Conservation (phyloP, 2,888 invertebrate species). For the Lordiphosa andalusiaca region DNA sequence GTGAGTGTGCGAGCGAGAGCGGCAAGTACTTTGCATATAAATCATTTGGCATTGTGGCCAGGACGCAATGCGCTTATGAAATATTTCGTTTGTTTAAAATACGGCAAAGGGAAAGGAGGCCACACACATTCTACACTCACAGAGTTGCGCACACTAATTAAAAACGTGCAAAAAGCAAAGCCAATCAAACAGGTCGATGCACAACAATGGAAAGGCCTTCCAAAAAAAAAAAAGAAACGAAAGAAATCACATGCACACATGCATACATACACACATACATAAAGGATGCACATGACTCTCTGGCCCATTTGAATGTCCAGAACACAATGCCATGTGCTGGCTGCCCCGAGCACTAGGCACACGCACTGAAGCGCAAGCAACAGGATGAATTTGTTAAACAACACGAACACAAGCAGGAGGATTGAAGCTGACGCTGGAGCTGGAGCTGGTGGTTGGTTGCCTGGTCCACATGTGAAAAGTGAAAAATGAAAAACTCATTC, state of each 20-base stretch:
- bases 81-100: constrained; percentile 60
- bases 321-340: constrained; percentile 47
- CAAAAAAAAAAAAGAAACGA: constrained; percentile 1
- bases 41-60: constrained; percentile 63
- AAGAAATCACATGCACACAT: constrained; percentile 36
- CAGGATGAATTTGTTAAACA: constrained; percentile 73
- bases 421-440: constrained; percentile 11
- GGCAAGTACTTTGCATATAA: constrained; percentile 59
- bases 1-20: constrained; percentile 15
- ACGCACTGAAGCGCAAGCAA: constrained; percentile 70
- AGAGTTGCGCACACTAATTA: constrained; percentile 51
- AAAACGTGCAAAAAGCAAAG: constrained; percentile 70
- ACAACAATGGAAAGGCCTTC: constrained; percentile 56
- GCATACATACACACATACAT: constrained; percentile 14
- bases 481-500: constrained; percentile 75
- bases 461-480: constrained; percentile 46
- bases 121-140: not conserved
- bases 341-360: constrained; percentile 30
- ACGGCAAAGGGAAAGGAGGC: constrained; percentile 27
- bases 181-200: constrained; percentile 73
- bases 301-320: constrained; percentile 6
- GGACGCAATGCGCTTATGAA: constrained; percentile 68
- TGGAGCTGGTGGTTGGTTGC: constrained; percentile 1
- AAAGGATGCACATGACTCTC: not conserved
- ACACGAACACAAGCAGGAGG: constrained; percentile 44